These are phyloP conservation scores for Drosophila seguyi DNA, from an alignment of 1,140 invertebrate species.

Conservation along the genomic window DNA sequence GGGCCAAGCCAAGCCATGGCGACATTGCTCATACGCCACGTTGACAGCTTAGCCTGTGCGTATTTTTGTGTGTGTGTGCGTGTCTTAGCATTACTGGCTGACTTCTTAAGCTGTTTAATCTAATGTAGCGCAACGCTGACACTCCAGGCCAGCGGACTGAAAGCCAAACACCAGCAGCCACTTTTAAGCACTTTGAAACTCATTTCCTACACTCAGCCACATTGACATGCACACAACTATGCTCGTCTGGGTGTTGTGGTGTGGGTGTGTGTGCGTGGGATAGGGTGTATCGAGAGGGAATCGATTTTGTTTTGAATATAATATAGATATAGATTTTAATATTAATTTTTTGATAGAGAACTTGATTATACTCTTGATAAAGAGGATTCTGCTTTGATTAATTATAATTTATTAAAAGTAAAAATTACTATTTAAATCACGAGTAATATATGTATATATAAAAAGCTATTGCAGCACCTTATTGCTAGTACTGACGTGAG, in stretches of 20 bases:
- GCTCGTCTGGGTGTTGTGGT: slow-evolving; percentile 3
- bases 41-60: slow-evolving; percentile 43
- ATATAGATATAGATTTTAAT: neutral
- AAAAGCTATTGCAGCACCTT: neutral
- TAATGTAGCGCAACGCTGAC: slow-evolving; percentile 65
- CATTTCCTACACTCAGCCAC: slow-evolving; percentile 78
- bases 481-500: neutral
- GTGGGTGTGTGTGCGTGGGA: neutral
- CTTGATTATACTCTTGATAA: neutral
- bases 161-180: slow-evolving; percentile 64
- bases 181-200: slow-evolving; percentile 80
- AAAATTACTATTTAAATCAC: neutral
- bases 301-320: neutral
- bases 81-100: slow-evolving; percentile 53
- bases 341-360: no score
- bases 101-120: slow-evolving; percentile 80
- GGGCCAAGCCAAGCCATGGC: slow-evolving; percentile 23
- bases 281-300: slow-evolving; percentile 5
- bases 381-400: neutral
- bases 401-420: neutral
- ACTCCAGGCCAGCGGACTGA: slow-evolving; percentile 52
- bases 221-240: slow-evolving; percentile 60
- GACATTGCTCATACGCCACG: slow-evolving; percentile 70
- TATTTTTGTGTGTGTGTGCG: slow-evolving; percentile 17
- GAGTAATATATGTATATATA: neutral